Conservation (phyloP, 2,797 vertebrate genomes). For the Chromis chromis region DNA sequence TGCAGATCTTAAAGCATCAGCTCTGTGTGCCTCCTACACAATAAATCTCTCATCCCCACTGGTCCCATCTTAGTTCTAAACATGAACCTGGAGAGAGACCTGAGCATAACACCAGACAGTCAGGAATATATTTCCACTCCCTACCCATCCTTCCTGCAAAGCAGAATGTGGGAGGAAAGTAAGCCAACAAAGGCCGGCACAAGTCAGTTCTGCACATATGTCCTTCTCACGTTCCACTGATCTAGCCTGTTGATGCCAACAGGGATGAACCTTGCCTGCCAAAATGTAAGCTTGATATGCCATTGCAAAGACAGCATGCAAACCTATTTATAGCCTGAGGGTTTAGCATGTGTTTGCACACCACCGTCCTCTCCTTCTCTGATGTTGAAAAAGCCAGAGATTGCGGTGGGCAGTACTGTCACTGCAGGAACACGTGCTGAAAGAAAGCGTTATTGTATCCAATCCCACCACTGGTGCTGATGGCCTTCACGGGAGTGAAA, state of each 20-base stretch:
- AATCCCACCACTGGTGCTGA: not conserved
- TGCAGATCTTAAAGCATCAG: conserved; percentile 30
- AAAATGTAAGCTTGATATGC: conserved; percentile 55
- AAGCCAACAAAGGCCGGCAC: conserved; percentile 44
- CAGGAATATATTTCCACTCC: conserved; percentile 48
- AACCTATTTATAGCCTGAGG: conserved; percentile 54
- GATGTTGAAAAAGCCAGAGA: not conserved
- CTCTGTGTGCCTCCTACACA: conserved; percentile 34
- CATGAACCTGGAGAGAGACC: conserved; percentile 45
- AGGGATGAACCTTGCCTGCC: conserved; percentile 43
- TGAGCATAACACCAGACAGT: conserved; percentile 40
- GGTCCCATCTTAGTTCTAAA: conserved; percentile 49
- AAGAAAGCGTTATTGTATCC: not conserved
- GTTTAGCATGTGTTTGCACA: conserved; percentile 34
- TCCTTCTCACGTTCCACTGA: conserved; percentile 54
- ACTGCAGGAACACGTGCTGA: not conserved
- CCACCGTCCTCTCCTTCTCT: not conserved
- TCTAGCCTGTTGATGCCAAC: conserved; percentile 46
- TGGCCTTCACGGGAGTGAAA: not conserved
- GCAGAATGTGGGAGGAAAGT: conserved; percentile 44
- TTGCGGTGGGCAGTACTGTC: not conserved
- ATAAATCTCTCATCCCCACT: conserved; percentile 53
- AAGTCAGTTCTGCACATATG: conserved; percentile 57
- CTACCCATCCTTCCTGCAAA: conserved; percentile 36
- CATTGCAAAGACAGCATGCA: conserved; percentile 33